Evolutionary conservation across 2,113 vertebrate species (phyloP).

Genomic region (Corapipo altera): DNA sequence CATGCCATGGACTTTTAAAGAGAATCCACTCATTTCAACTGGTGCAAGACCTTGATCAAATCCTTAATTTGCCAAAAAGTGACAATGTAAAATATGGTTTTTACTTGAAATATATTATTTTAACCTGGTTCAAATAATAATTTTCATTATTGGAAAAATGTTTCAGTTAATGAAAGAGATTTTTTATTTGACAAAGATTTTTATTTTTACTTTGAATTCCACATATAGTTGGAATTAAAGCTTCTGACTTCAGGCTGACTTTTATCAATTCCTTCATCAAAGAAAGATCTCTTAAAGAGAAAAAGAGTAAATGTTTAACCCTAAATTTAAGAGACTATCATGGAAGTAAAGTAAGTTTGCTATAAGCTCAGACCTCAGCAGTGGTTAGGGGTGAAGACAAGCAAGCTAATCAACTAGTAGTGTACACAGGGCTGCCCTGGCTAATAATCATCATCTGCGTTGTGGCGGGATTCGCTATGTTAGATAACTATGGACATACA

Average conservation of each 20-base stretch:
- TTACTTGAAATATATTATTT: not conserved
- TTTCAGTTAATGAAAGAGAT: not conserved
- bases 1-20: not conserved
- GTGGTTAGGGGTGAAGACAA: not conserved
- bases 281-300: not conserved
- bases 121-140: not conserved
- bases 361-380: not conserved
- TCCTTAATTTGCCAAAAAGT: not conserved
- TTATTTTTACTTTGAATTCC: not conserved
- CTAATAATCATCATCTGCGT: not conserved
- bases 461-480: not conserved
- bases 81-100: not conserved
- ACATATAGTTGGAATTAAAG: not conserved
- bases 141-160: not conserved
- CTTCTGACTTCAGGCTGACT: not conserved
- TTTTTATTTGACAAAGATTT: not conserved
- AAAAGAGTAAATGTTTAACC: not conserved
- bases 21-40: not conserved
- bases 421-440: not conserved
- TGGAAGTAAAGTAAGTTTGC: not conserved
- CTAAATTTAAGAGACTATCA: not conserved
- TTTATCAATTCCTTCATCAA: not conserved
- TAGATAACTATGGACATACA: not conserved
- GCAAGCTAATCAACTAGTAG: not conserved
- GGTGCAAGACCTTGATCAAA: not conserved